These are phyloP conservation scores for Bolborhynchus lineola DNA, from an alignment of 2,113 vertebrate species.

Conservation along the genomic window DNA sequence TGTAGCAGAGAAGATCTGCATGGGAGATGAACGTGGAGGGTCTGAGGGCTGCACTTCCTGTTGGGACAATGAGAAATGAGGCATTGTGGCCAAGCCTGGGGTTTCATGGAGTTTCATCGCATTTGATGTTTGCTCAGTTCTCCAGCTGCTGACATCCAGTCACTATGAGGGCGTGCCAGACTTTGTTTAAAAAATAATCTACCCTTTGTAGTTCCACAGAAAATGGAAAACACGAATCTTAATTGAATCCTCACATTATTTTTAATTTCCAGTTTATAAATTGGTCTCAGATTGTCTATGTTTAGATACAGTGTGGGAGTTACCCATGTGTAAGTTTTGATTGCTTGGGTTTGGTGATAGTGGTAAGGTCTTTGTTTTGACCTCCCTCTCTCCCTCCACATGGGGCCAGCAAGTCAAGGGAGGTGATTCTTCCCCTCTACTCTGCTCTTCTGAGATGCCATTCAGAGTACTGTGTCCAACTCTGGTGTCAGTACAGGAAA, in stretches of 20 bases:
- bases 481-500: not conserved
- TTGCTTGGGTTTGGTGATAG: not conserved
- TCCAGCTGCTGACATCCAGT: constrained; percentile 21
- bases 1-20: not conserved
- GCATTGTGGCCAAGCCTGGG: not conserved
- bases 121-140: not conserved
- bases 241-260: not conserved
- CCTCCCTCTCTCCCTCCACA: not conserved
- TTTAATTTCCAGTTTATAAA: constrained; percentile 1
- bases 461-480: not conserved
- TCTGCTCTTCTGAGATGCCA: not conserved
- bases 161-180: not conserved
- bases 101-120: not conserved
- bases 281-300: not conserved
- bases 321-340: not conserved
- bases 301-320: not conserved
- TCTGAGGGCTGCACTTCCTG: not conserved
- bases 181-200: not conserved
- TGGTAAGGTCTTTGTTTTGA: not conserved
- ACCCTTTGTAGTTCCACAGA: not conserved
- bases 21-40: not conserved
- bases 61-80: not conserved
- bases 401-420: not conserved
- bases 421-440: not conserved
- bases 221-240: not conserved